Conservation (phyloP, 2,888 invertebrate species). For the Apamea sordens region DNA sequence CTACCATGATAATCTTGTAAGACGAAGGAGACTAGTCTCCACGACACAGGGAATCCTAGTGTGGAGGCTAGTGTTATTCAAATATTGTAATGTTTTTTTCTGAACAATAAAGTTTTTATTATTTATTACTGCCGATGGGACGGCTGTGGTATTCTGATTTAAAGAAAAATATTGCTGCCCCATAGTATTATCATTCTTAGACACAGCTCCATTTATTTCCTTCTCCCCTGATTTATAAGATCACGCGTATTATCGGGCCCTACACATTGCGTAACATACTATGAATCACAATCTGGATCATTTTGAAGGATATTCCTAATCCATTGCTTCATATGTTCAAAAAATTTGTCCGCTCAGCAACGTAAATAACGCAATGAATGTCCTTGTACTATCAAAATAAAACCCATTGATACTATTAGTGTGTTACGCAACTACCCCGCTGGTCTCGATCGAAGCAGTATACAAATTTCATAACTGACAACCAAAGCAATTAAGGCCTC, state of each 20-base stretch:
- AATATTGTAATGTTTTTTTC: too few relatives aligned
- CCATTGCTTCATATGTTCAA: neutral
- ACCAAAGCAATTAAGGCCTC: constrained; percentile 24
- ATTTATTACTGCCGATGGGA: too few relatives aligned
- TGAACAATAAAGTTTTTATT: too few relatives aligned
- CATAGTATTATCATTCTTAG: neutral
- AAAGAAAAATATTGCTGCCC: neutral
- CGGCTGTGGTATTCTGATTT: neutral
- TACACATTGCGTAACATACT: neutral
- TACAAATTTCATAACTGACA: constrained; percentile 28
- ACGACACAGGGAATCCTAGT: too few relatives aligned
- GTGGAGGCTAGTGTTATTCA: too few relatives aligned
- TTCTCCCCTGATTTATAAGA: neutral
- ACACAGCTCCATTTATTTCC: neutral
- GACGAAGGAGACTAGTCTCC: too few relatives aligned
- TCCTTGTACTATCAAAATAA: neutral
- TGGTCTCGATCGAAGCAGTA: neutral
- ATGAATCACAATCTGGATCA: neutral
- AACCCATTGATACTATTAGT: too few relatives aligned
- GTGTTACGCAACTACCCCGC: neutral
- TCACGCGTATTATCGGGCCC: neutral
- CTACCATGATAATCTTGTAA: too few relatives aligned
- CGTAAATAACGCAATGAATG: neutral
- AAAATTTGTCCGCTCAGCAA: neutral
- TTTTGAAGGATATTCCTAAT: neutral